Evolutionary conservation across 2,113 vertebrate species (phyloP), one percentile per base, ranked within the genome.

Genomic region (Brachypteracias leptosomus): DNA sequence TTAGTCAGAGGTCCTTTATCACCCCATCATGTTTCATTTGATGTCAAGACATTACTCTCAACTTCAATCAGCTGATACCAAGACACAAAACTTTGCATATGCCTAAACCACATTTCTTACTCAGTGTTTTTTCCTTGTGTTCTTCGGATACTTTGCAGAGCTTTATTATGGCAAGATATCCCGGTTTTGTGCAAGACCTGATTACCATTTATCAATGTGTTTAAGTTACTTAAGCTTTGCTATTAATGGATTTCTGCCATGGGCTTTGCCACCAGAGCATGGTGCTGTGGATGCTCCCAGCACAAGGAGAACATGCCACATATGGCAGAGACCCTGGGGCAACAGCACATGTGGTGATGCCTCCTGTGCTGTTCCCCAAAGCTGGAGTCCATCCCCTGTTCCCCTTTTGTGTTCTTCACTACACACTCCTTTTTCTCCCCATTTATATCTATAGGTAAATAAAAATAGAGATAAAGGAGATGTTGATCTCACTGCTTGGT

Each of bases 1-100:
- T 85, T 51, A 94, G 24, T 73, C 74, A 71, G 42, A 72, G 28
- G 9, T 55, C 54, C 49, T 97, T 96, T 94, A 95, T 97, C 57
- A 89, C 36, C 31, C 63, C 47, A 67, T 79, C 73, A 84, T 57
- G 44, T 81, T 92, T 85, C 42, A 88, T 80, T 85, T 79, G 44
- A 77, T 93, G 77, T 52, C 15, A 70, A 91, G 66, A 38, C 9
- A 17, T 49, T 67, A 58, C 28, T 70, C 40, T 70, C 40, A 65
- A 52, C 33, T 77, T 85, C 55, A 79, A 17, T 54, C n/a, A 46
- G 28, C 31, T 8, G 24, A 49, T 51, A 46, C 10, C 1, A 6
- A 94, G 26, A 70, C 28, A 24, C 25, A 51, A 74, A 73, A 71
- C 11, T 88, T 70, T 51, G 61, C 51, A 35, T 44, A 25, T 61